Evolutionary conservation across 2,113 vertebrate genomes (phyloP).

Genomic region (Thermophis baileyi): DNA sequence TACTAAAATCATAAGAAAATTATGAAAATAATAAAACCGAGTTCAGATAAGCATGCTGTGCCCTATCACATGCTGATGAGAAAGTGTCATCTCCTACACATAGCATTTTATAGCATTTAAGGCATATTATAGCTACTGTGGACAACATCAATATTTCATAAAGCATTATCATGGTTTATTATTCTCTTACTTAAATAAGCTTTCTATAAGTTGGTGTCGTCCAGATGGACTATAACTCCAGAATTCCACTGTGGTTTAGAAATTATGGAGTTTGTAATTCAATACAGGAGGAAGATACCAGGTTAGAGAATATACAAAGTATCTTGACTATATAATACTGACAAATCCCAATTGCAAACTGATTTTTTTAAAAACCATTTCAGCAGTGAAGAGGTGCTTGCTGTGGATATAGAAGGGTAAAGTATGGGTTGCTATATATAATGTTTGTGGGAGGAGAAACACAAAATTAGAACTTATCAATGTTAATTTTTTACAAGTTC

Average conservation of each 20-base stretch:
- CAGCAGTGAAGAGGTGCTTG: background rate
- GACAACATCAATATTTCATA: background rate
- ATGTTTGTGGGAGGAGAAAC: conserved; percentile 18
- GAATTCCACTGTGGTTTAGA: background rate
- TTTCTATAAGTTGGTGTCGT: background rate
- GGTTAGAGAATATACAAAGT: background rate
- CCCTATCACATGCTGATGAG: background rate
- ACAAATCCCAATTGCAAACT: background rate
- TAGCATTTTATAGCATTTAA: background rate
- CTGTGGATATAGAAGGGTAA: background rate
- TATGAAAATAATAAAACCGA: background rate
- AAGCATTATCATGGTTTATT: background rate
- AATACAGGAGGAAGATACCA: background rate
- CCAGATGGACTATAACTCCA: background rate
- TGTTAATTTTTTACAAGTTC: background rate
- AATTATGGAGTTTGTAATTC: background rate
- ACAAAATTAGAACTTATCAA: conserved; percentile 15
- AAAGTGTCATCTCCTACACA: background rate
- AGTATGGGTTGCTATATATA: background rate
- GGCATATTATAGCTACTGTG: background rate
- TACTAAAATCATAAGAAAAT: background rate
- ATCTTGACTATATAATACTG: background rate
- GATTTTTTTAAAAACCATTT: background rate
- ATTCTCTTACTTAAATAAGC: background rate
- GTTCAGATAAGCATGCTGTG: background rate